A percentile compares a stretch with the other conserved stretches of the same genome.
These are phyloP conservation scores for Drosophila paramelanica DNA, from an alignment of 2,888 invertebrate species.

Conservation along the genomic window DNA sequence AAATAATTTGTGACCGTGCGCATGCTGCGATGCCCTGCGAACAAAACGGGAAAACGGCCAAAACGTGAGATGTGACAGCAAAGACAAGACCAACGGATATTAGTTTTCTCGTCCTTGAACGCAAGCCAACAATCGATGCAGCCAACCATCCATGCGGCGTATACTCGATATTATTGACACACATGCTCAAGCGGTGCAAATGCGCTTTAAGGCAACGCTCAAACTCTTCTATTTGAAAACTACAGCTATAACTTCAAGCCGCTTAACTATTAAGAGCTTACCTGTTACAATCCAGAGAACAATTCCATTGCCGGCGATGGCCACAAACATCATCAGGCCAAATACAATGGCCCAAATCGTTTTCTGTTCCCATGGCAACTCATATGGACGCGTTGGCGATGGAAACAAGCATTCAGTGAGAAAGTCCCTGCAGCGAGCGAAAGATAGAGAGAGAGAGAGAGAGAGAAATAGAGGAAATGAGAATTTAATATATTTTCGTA, in stretches of 20 bases:
- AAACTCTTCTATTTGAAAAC: conserved; percentile 10
- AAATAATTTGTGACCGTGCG: conserved; percentile 97
- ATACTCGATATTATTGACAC: conserved; percentile 30
- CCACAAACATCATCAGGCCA: conserved; percentile 91
- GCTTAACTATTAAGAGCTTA: conserved; percentile 83
- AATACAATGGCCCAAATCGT: conserved; percentile 92
- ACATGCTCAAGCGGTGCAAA: background rate
- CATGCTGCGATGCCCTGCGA: conserved; percentile 92
- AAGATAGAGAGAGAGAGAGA: background rate
- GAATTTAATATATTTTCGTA: conserved; percentile 1
- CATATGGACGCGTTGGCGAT: conserved; percentile 87
- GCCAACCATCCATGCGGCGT: conserved; percentile 23
- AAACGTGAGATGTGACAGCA: conserved; percentile 43
- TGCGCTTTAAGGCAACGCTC: conserved; percentile 8
- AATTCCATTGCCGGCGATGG: conserved; percentile 94
- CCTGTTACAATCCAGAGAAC: conserved; percentile 97
- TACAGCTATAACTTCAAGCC: conserved; percentile 4
- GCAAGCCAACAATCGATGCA: conserved; percentile 3
- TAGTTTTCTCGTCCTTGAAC: conserved; percentile 25
- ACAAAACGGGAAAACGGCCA: conserved; percentile 16
- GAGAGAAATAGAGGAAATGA: background rate
- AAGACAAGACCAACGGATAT: conserved; percentile 44
- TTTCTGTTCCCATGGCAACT: conserved; percentile 88
- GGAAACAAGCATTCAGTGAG: conserved; percentile 88
- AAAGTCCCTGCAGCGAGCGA: conserved; percentile 85